A percentile compares a stretch with the other conserved stretches of the same genome.
These are phyloP conservation scores for Formica exsecta DNA, from an alignment of 1,140 invertebrate genomes.

Conservation along the genomic window DNA sequence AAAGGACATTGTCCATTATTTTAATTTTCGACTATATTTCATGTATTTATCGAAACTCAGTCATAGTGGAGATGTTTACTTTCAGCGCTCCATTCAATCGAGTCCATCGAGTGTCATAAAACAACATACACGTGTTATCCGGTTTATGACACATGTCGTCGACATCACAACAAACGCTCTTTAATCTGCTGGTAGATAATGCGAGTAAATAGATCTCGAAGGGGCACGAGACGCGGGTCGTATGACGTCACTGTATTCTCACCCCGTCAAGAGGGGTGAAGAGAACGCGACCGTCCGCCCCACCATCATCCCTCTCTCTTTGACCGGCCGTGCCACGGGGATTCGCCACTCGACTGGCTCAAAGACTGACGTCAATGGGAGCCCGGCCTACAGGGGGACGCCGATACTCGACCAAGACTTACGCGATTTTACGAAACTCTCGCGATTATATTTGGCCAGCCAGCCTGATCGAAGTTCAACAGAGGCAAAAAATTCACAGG, in stretches of 20 bases:
- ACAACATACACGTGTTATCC: not conserved
- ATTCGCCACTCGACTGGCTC: conserved; percentile 69
- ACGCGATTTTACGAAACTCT: conserved; percentile 63
- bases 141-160: not conserved
- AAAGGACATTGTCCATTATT: not conserved
- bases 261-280: not conserved
- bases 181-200: conserved; percentile 15
- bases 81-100: not conserved
- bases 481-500: conserved; percentile 2
- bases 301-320: conserved; percentile 40
- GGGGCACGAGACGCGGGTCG: not conserved
- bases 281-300: not conserved
- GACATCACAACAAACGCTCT: not conserved
- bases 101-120: not conserved
- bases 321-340: conserved; percentile 41
- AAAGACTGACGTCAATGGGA: conserved; percentile 74
- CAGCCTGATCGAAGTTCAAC: not conserved
- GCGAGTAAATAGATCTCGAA: conserved; percentile 18
- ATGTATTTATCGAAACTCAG: not conserved
- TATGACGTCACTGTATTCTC: conserved; percentile 57
- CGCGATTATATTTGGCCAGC: conserved; percentile 32
- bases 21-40: not conserved
- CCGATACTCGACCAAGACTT: conserved; percentile 50
- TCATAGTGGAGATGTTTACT: not conserved
- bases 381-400: conserved; percentile 48